phyloP scores from a whole-genome alignment of 2,797 vertebrate genomes.

The Rhinoraja longicauda region DNA sequence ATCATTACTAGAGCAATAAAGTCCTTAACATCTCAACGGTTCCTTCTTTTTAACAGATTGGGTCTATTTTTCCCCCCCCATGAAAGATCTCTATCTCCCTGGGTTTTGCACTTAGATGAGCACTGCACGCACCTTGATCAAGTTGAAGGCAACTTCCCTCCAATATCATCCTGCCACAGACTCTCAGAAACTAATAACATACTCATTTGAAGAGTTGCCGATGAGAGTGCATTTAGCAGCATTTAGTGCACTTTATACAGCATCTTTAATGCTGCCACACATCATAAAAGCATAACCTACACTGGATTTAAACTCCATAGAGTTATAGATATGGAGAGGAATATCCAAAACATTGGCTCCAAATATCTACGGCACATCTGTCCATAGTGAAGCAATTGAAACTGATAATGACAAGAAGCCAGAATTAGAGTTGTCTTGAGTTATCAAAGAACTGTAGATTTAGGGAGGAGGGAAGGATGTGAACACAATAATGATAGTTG shows the following conservation, averaged over 20 bases:
- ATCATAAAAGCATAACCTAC: not conserved
- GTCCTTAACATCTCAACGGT: not conserved
- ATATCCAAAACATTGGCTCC: not conserved
- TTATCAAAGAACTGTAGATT: not conserved
- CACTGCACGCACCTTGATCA: not conserved
- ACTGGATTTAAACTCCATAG: not conserved
- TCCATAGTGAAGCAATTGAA: not conserved
- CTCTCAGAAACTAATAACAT: not conserved
- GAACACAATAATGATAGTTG: not conserved
- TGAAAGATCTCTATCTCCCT: too few relatives aligned
- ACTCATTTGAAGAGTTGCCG: not conserved
- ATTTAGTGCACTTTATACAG: not conserved
- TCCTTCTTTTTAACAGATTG: not conserved
- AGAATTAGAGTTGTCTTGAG: not conserved
- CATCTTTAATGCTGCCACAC: not conserved
- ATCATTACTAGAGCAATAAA: not conserved
- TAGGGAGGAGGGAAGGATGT: not conserved
- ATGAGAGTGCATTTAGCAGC: not conserved
- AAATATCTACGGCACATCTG: not conserved
- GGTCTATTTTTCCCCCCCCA: not conserved
- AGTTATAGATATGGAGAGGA: not conserved
- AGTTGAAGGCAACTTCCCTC: not conserved
- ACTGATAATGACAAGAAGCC: not conserved
- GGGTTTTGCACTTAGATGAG: not conserved
- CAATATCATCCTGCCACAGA: not conserved